A percentile compares a stretch with the other conserved stretches of the same genome.
Evolutionary conservation across 2,888 invertebrate genomes (phyloP).

Genomic region (Athrips mouffetella): DNA sequence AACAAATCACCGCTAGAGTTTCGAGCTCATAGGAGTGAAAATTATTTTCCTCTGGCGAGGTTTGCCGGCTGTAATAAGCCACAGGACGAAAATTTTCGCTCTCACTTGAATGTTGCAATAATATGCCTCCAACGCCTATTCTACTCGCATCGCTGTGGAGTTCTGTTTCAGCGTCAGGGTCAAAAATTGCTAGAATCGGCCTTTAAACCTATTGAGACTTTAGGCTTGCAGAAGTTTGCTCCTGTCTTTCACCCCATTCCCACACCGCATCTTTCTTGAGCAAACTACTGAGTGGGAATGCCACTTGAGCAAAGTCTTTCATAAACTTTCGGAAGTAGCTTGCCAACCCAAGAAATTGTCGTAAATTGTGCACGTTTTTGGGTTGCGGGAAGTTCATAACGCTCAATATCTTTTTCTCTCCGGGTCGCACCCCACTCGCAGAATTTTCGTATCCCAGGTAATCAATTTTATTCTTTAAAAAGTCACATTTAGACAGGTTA

Average conservation of each 20-base stretch:
- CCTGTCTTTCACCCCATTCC: slow-evolving; percentile 21
- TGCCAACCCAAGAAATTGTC: slow-evolving; percentile 24
- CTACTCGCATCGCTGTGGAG: slow-evolving; percentile 18
- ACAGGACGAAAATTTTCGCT: slow-evolving; percentile 8
- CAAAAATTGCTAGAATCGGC: slow-evolving; percentile 15
- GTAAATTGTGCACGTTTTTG: slow-evolving; percentile 17
- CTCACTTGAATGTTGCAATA: slow-evolving; percentile 14
- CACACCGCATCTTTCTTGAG: slow-evolving; percentile 22
- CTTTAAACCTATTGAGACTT: too few species aligned
- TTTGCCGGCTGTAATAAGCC: slow-evolving; percentile 20
- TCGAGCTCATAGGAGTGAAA: slow-evolving; percentile 20
- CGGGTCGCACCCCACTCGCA: slow-evolving; percentile 10
- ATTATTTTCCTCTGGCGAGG: slow-evolving; percentile 14
- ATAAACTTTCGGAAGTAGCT: slow-evolving; percentile 26
- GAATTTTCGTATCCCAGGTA: slow-evolving; percentile 37
- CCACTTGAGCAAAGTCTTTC: slow-evolving; percentile 17
- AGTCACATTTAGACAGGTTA: slow-evolving; percentile 34
- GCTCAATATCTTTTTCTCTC: slow-evolving; percentile 16
- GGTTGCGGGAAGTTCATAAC: slow-evolving; percentile 24
- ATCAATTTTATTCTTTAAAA: slow-evolving; percentile 29
- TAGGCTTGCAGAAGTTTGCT: slow-evolving; percentile 12
- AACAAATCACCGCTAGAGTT: slow-evolving; percentile 21
- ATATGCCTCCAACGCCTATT: slow-evolving; percentile 17
- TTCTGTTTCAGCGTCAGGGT: slow-evolving; percentile 12
- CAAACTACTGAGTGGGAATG: slow-evolving; percentile 18